Evolutionary conservation across 1,140 invertebrate species (phyloP), one percentile per base, ranked within the genome.

Genomic region (Trichonephila clavata): DNA sequence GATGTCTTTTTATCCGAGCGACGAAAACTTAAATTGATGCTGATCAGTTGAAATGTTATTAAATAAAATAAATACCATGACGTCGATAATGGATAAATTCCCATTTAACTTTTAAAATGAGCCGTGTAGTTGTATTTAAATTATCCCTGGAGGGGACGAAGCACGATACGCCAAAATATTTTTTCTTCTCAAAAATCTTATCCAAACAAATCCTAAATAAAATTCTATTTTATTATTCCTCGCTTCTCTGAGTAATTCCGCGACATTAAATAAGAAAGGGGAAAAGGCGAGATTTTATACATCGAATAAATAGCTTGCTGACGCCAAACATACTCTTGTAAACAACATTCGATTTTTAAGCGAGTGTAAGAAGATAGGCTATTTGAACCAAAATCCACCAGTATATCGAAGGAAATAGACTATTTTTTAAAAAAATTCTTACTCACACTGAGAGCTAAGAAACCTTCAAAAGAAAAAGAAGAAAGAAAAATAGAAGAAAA

Each of bases 341-440:
- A 84, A 84, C 83, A 84, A 16, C 83, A 59, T 60, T 60, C 43
- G 83, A 84, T 84, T 84, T 68, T 84, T 60, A 84, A 84, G 50
- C 83, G 43, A 59, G 43, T 84, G 83, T 57, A 84, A 60, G 71
- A 60, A 60, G 83, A 57, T 59, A 60, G 83, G 57, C 24, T 60
- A 60, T 84, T 84, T 84, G 50, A 84, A 24, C 83, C 50, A 84
- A 60, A 77, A 59, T 24, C 83, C 83, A 27, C 50, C 20, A 57
- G 50, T 59, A 59, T 57, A 27, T 84, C 57, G 83, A 84, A 57
- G 10, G 16, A 32, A 77, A 27, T 77, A 27, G 68, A 32, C 10
- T 32, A 32, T 32, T 84, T 24, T 84, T 84, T 84, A 24, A n/a
- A 59, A 59, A 16, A 32, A 16, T 60, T 84, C 57, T 16, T 59